Conservation (phyloP, 1,140 invertebrate genomes). For the Calephelis virginiensis region DNA sequence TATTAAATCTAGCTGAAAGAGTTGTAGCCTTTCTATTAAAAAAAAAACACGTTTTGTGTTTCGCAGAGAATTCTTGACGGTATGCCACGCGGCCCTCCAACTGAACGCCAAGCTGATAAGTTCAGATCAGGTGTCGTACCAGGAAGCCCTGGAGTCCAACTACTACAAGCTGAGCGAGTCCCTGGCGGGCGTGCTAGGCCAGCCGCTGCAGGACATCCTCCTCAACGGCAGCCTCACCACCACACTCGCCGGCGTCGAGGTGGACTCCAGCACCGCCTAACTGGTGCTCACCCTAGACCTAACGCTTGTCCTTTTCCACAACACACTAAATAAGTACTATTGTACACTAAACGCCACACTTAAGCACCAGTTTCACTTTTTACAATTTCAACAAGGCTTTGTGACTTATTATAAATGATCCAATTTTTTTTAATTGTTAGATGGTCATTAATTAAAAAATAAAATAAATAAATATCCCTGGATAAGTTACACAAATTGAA, state of each 20-base stretch:
- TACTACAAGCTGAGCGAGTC: constrained; percentile 91
- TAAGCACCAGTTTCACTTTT: no score
- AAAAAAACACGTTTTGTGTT: constrained; percentile 3
- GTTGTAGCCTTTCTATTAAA: neutral
- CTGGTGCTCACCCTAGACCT: neutral
- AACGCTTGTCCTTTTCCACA: no score
- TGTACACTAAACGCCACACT: no score
- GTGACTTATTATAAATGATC: no score
- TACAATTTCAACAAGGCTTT: no score
- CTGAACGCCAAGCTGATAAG: constrained; percentile 92
- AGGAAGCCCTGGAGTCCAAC: constrained; percentile 90
- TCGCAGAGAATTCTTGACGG: constrained; percentile 91
- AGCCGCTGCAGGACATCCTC: constrained; percentile 83
- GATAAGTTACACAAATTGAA: no score
- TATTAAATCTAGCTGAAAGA: no score
- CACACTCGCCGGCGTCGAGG: constrained; percentile 69
- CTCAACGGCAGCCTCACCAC: constrained; percentile 75
- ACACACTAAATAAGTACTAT: neutral
- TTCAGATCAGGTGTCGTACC: constrained; percentile 93
- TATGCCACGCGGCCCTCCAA: constrained; percentile 92
- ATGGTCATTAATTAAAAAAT: no score
- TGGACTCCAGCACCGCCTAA: constrained; percentile 75
- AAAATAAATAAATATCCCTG: no score
- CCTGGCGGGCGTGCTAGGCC: constrained; percentile 85
- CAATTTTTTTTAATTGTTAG: no score